phyloP scores from a whole-genome alignment of 2,113 vertebrate genomes.

The Leiothrix lutea region DNA sequence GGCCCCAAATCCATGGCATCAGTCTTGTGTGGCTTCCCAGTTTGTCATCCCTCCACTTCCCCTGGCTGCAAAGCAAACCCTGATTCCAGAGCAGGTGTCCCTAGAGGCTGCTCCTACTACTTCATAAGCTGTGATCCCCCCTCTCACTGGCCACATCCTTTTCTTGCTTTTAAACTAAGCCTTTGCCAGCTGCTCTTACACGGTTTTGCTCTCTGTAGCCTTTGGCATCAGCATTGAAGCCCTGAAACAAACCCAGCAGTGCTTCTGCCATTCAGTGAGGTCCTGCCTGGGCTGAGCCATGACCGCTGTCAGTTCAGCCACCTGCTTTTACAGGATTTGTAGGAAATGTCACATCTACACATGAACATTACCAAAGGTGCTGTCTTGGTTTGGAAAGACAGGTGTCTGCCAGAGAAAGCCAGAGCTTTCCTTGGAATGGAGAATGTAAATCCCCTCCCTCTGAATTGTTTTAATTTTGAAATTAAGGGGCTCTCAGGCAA shows the following conservation, averaged over 20 bases:
- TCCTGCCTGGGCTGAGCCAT: neutral
- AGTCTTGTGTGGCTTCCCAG: neutral
- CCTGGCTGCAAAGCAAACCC: neutral
- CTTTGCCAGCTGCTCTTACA: neutral
- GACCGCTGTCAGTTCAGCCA: neutral
- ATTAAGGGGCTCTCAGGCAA: neutral
- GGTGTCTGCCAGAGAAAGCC: neutral
- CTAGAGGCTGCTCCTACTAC: neutral
- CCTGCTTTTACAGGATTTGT: neutral
- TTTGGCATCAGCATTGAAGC: neutral
- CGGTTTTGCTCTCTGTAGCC: neutral
- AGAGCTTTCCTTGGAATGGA: neutral
- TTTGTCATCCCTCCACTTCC: neutral
- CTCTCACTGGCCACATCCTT: neutral
- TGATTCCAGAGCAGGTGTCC: neutral
- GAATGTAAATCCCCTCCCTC: neutral
- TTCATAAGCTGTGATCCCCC: neutral
- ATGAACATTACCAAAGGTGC: neutral
- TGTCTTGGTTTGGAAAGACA: neutral
- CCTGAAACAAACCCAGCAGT: neutral
- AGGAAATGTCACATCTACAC: rapidly evolving
- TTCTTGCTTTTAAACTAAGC: neutral
- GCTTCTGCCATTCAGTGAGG: too few relatives aligned
- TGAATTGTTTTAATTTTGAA: neutral
- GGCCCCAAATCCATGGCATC: neutral